phyloP scores from a whole-genome alignment of 2,888 invertebrate species.

The Tachina lurida region DNA sequence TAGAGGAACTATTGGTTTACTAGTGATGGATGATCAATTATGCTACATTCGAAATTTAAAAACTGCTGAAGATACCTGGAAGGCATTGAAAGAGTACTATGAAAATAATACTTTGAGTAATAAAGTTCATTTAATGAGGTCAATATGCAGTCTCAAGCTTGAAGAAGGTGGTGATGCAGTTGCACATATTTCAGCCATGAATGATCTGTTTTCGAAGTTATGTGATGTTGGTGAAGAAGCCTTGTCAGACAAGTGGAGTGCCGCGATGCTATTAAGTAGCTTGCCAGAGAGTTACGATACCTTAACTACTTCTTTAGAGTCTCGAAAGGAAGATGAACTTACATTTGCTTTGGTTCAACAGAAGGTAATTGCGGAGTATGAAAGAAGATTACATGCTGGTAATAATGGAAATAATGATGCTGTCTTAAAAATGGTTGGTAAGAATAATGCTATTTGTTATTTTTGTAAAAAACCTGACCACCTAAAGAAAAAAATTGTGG shows the following conservation, averaged over 20 bases:
- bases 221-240: conserved; percentile 36
- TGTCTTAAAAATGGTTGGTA: conserved; percentile 25
- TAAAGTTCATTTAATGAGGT: conserved; percentile 39
- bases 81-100: conserved; percentile 20
- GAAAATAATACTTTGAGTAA: conserved; percentile 46
- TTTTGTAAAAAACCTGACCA: conserved; percentile 65
- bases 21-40: conserved; percentile 41
- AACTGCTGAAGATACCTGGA: conserved; percentile 24
- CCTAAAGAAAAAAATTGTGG: conserved; percentile 62
- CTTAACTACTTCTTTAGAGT: conserved; percentile 35
- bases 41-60: conserved; percentile 33
- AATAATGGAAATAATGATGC: conserved; percentile 14
- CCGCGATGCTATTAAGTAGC: no score
- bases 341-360: conserved; percentile 66
- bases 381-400: conserved; percentile 45
- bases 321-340: conserved; percentile 34
- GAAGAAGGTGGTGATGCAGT: conserved; percentile 42
- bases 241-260: conserved; percentile 51
- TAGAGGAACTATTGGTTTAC: conserved; percentile 15
- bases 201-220: conserved; percentile 48
- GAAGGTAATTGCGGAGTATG: conserved; percentile 56
- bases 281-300: conserved; percentile 39
- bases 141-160: conserved; percentile 31
- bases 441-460: conserved; percentile 16
- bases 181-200: conserved; percentile 47